phyloP scores from a whole-genome alignment of 2,113 vertebrate genomes.

The Ginglymostoma cirratum region DNA sequence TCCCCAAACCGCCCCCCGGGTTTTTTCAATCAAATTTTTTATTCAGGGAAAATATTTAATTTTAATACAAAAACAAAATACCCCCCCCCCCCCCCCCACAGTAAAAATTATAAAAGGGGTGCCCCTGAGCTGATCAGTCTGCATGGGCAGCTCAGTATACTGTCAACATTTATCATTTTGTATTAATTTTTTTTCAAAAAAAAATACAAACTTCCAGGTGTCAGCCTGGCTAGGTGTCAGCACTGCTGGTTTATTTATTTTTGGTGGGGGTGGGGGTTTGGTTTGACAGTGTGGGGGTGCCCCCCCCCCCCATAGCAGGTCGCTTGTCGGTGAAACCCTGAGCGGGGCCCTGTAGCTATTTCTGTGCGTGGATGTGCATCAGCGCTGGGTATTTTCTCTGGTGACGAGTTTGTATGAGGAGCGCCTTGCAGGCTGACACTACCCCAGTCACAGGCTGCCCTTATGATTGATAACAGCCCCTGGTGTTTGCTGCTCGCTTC shows the following conservation, averaged over 20 bases:
- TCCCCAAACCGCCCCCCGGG: neutral
- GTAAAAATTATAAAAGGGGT: neutral
- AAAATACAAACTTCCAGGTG: neutral
- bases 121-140: neutral
- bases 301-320: conserved; percentile 41
- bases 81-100: neutral
- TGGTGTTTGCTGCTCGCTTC: conserved; percentile 60
- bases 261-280: too few relatives aligned
- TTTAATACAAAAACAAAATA: neutral
- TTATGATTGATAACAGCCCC: conserved; percentile 81
- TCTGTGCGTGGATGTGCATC: conserved; percentile 99
- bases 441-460: conserved; percentile 65
- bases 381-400: conserved; percentile 99
- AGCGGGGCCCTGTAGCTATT: conserved; percentile 88
- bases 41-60: neutral
- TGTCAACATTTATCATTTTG: neutral
- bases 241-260: neutral
- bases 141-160: neutral
- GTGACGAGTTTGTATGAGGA: conserved; percentile 97
- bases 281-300: neutral
- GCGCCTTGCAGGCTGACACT: conserved; percentile 86
- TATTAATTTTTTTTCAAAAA: neutral
- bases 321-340: conserved; percentile 86
- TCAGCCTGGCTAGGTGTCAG: conserved; percentile 19
- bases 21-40: neutral